A percentile compares a stretch with the other conserved stretches of the same genome.
phyloP scores from a whole-genome alignment of 2,797 vertebrate species.

The Vultur gryphus region DNA sequence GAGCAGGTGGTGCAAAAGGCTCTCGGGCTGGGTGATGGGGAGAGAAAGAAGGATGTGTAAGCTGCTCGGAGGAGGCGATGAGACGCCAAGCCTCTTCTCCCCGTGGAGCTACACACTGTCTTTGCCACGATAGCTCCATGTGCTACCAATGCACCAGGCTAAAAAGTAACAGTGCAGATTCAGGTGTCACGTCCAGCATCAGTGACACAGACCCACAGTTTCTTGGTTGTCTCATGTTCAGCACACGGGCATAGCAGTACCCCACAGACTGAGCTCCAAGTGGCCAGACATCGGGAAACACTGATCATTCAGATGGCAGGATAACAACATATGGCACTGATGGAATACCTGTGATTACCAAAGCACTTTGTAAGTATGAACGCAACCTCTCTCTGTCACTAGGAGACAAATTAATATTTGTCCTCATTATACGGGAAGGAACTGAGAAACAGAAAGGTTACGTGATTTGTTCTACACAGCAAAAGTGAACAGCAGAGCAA shows the following conservation, averaged over 20 bases:
- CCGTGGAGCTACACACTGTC: fast-evolving
- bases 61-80: neutral
- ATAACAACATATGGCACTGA: neutral
- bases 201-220: neutral
- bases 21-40: neutral
- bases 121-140: neutral
- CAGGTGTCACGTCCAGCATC: neutral
- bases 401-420: conserved; percentile 48
- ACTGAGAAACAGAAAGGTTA: conserved; percentile 13
- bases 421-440: neutral
- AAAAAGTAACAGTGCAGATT: neutral
- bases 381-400: neutral
- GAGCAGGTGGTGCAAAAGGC: neutral
- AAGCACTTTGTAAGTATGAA: neutral
- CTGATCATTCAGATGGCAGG: neutral
- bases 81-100: neutral
- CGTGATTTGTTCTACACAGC: neutral
- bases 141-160: neutral
- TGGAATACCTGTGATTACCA: neutral
- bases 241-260: neutral
- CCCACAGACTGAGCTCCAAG: neutral
- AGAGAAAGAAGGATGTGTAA: neutral
- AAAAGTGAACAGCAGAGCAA: neutral
- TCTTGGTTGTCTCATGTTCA: neutral
- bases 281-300: neutral